phyloP scores from a whole-genome alignment of 2,113 vertebrate species.

The Sigmodon hispidus region DNA sequence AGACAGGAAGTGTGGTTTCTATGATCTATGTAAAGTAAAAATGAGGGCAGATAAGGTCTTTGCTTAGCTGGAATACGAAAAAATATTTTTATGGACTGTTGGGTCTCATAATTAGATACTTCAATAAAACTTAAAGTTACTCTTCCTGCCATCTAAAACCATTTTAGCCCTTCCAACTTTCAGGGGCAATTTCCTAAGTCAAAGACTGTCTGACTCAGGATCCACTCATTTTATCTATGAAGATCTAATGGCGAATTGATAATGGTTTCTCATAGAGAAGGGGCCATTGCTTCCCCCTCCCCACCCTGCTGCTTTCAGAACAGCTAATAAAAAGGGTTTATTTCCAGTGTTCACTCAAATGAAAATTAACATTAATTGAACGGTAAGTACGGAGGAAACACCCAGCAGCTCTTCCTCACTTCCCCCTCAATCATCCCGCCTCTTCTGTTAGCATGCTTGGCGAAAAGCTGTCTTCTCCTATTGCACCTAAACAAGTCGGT shows the following conservation, averaged over 20 bases:
- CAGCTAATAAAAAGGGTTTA: constrained; percentile 42
- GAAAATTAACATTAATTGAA: constrained; percentile 60
- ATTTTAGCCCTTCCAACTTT: constrained; percentile 5
- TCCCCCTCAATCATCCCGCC: background rate
- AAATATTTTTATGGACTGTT: constrained; percentile 68
- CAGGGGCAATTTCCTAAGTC: background rate
- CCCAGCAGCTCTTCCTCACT: constrained; percentile 17
- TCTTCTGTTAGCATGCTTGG: constrained; percentile 19
- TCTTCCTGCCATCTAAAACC: background rate
- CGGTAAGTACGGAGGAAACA: constrained; percentile 44
- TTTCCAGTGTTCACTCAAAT: constrained; percentile 21
- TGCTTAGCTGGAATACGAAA: constrained; percentile 28
- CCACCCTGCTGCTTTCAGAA: constrained; percentile 12
- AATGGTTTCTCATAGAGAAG: background rate
- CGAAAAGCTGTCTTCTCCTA: constrained; percentile 60
- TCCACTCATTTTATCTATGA: constrained; percentile 5
- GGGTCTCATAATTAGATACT: constrained; percentile 64
- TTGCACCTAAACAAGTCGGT: constrained; percentile 73
- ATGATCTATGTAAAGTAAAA: constrained; percentile 9
- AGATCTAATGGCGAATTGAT: background rate
- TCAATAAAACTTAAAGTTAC: constrained; percentile 51
- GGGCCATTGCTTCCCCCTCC: background rate
- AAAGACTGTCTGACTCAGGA: background rate
- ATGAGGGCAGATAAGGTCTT: constrained; percentile 42
- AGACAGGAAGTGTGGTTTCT: constrained; percentile 3